phyloP scores from a whole-genome alignment of 2,888 invertebrate genomes.

The Parnassius smintheus region DNA sequence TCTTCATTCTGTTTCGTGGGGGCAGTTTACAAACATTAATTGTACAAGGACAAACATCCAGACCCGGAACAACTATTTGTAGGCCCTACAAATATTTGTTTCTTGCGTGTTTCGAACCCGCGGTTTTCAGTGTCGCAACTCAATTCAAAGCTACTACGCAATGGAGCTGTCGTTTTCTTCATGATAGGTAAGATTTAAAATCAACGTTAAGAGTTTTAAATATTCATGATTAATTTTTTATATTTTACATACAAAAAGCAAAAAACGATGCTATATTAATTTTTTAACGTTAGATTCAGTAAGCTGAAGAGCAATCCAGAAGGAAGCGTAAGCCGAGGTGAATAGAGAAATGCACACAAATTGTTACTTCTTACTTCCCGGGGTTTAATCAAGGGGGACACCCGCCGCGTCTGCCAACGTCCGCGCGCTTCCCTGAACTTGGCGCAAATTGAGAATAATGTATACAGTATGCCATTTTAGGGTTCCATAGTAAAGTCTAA shows the following conservation, averaged over 20 bases:
- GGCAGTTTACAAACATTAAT: no score
- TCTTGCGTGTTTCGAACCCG: no score
- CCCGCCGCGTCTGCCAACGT: constrained; percentile 66
- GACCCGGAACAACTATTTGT: no score
- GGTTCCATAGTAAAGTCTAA: constrained; percentile 57
- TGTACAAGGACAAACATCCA: no score
- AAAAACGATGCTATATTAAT: constrained; percentile 24
- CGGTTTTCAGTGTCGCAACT: no score
- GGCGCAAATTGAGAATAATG: constrained; percentile 79
- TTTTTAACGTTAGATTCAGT: constrained; percentile 30
- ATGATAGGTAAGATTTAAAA: background rate
- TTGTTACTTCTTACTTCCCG: constrained; percentile 70
- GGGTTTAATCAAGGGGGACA: constrained; percentile 80
- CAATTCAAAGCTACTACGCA: no score
- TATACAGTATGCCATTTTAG: constrained; percentile 60
- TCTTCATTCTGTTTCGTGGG: no score
- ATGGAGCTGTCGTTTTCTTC: background rate
- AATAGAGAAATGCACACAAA: constrained; percentile 64
- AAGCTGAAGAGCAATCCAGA: constrained; percentile 54
- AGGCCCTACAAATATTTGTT: no score
- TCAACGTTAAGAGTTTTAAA: background rate
- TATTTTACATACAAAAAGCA: background rate
- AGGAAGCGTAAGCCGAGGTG: constrained; percentile 38
- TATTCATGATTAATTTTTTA: background rate
- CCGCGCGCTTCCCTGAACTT: constrained; percentile 61